Percentiles rank a stretch among this genome's conserved stretches.
Evolutionary conservation across 2,113 vertebrate species (phyloP).

Genomic region (Catagonus wagneri): DNA sequence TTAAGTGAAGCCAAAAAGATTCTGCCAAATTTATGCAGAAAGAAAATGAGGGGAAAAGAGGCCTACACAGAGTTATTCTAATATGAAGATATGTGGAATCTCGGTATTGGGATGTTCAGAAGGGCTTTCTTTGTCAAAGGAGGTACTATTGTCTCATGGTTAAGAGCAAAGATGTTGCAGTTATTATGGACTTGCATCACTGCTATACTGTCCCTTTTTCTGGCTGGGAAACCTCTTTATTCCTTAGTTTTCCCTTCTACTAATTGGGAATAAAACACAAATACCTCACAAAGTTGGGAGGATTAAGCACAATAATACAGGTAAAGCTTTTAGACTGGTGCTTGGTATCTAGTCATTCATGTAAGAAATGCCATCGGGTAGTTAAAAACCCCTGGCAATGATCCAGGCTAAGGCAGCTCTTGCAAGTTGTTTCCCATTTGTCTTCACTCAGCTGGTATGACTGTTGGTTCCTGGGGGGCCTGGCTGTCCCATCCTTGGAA

Average conservation of each 20-base stretch:
- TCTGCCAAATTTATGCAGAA: neutral
- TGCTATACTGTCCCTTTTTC: neutral
- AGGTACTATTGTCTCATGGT: accelerated
- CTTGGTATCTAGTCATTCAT: neutral
- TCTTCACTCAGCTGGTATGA: neutral
- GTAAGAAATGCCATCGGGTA: neutral
- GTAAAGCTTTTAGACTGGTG: neutral
- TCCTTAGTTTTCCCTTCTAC: neutral
- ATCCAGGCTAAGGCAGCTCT: neutral
- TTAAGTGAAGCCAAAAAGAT: neutral
- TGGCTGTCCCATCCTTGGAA: neutral
- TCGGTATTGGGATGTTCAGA: neutral
- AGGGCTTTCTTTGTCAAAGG: neutral
- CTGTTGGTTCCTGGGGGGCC: neutral
- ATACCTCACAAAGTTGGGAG: neutral
- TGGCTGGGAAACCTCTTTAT: neutral
- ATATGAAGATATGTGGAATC: neutral
- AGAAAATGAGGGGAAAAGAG: neutral
- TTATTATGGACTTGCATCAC: accelerated
- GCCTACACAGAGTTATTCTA: neutral
- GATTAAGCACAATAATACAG: neutral
- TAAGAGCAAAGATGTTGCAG: neutral
- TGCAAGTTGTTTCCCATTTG: neutral
- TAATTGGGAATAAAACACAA: neutral
- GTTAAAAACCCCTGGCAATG: neutral